Conservation (phyloP, 1,140 invertebrate species). For the Neotoxoptera formosana region DNA sequence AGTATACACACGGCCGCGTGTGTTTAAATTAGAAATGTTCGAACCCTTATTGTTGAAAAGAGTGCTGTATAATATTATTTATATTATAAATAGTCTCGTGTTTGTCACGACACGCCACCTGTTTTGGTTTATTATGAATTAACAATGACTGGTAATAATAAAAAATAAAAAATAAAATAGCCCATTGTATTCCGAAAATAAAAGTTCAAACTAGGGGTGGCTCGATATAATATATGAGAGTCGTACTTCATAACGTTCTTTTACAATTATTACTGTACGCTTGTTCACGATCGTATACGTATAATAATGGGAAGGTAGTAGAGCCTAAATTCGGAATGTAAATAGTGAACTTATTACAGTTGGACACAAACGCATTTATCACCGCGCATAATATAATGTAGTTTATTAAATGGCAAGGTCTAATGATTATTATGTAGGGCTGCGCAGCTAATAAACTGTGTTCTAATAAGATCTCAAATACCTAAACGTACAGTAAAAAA, state of each 20-base stretch:
- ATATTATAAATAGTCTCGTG: not conserved
- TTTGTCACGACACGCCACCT: conserved; percentile 40
- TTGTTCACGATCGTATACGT: not conserved
- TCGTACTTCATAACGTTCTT: not conserved
- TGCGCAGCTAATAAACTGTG: no score
- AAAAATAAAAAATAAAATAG: not conserved
- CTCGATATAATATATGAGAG: not conserved
- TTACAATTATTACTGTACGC: not conserved
- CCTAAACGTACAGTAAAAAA: no score
- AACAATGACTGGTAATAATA: conserved; percentile 19
- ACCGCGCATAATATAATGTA: no score
- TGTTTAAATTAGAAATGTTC: conserved; percentile 7
- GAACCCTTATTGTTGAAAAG: not conserved
- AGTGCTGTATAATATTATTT: not conserved
- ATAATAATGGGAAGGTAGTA: no score
- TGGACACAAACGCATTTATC: no score
- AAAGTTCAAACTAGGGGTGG: conserved; percentile 1
- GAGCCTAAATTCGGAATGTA: no score
- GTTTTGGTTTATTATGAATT: conserved; percentile 25
- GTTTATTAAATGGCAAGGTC: no score
- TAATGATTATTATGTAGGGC: no score
- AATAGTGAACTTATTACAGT: no score
- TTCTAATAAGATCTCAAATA: no score
- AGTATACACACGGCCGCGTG: not conserved
- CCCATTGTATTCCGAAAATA: not conserved